A percentile compares a stretch with the other conserved stretches of the same genome.
phyloP scores from a whole-genome alignment of 2,113 vertebrate species.

The Amia ocellicauda region DNA sequence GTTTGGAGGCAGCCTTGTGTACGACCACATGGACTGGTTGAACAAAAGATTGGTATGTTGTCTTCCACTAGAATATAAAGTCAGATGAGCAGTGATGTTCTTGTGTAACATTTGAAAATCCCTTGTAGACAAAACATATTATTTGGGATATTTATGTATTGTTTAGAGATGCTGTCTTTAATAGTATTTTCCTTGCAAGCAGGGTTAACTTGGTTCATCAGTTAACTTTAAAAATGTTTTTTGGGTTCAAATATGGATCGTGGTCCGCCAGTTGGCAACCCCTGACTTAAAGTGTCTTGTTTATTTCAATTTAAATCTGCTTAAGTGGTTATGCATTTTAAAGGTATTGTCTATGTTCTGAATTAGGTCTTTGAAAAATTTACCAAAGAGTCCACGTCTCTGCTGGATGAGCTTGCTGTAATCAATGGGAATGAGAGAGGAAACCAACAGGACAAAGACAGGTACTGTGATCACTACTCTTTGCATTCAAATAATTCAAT shows the following conservation, averaged over 20 bases:
- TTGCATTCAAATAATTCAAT: no score
- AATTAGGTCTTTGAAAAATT: slow-evolving; percentile 96
- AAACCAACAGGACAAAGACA: slow-evolving; percentile 82
- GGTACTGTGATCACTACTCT: no score
- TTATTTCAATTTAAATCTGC: no score
- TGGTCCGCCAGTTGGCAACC: no score
- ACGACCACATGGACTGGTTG: slow-evolving; percentile 98
- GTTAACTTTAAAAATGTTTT: no score
- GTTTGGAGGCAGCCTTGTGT: slow-evolving; percentile 91
- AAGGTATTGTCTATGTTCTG: not conserved
- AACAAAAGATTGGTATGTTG: slow-evolving; percentile 91
- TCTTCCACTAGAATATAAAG: no score
- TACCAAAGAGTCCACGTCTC: slow-evolving; percentile 92
- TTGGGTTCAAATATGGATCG: no score
- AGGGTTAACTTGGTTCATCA: no score
- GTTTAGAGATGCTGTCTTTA: not conserved
- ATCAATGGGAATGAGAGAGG: slow-evolving; percentile 92
- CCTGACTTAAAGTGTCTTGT: no score
- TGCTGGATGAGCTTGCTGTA: slow-evolving; percentile 89
- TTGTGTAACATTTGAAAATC: not conserved
- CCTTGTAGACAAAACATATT: not conserved
- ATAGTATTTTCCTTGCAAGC: slow-evolving; percentile 5
- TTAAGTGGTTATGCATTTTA: not conserved
- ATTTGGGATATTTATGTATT: not conserved
- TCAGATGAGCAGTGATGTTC: not conserved